phyloP scores from a whole-genome alignment of 2,113 vertebrate species.

The Pycnonotus jocosus region DNA sequence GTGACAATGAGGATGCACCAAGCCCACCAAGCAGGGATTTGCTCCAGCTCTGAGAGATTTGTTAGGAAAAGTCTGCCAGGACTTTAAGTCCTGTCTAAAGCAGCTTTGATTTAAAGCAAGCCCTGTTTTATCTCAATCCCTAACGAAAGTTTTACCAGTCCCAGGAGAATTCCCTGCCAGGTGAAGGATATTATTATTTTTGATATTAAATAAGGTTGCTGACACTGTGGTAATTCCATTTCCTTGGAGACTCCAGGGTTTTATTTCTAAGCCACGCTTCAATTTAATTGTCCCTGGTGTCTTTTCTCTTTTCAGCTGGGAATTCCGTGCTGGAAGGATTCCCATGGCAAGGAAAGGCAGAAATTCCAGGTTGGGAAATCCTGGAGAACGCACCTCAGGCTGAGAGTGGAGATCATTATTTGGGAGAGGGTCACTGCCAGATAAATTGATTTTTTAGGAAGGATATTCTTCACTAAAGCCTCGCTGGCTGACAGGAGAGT shows the following conservation, averaged over 20 bases:
- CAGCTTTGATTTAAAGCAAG: background rate
- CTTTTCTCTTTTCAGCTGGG: background rate
- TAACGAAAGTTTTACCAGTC: background rate
- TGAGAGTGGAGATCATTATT: background rate
- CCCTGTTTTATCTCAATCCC: background rate
- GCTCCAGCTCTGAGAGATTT: background rate
- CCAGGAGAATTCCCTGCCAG: background rate
- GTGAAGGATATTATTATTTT: background rate
- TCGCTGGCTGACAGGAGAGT: background rate
- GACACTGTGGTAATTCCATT: background rate
- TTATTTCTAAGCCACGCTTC: background rate
- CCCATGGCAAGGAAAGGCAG: background rate
- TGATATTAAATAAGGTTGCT: conserved; percentile 32
- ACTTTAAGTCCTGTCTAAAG: background rate
- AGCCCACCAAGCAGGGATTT: rapidly evolving
- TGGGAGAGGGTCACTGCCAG: background rate
- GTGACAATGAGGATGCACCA: background rate
- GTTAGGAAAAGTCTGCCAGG: background rate
- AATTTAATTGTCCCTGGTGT: background rate
- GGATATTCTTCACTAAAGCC: background rate
- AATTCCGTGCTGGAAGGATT: background rate
- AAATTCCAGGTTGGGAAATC: background rate
- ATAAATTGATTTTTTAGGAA: background rate
- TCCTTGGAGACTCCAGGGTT: background rate
- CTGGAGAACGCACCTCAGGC: background rate